phyloP scores from a whole-genome alignment of 2,797 vertebrate genomes.

The Mus minutoides region DNA sequence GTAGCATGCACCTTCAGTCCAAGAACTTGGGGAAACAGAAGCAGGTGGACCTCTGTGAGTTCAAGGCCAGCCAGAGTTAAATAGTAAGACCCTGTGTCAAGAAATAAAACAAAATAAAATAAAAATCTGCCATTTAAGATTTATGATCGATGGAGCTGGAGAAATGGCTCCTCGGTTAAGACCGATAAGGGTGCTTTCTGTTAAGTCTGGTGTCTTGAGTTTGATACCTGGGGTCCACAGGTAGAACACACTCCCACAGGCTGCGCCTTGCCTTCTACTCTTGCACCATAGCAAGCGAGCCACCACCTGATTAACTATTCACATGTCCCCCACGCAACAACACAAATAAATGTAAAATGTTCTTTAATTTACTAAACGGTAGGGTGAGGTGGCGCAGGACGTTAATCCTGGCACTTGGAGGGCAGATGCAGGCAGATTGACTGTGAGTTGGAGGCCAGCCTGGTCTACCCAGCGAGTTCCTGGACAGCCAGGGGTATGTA shows the following conservation, averaged over 20 bases:
- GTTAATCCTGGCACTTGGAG: background rate
- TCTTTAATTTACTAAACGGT: background rate
- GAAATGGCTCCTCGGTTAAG: background rate
- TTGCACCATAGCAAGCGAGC: background rate
- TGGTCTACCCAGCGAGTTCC: background rate
- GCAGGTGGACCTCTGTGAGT: background rate
- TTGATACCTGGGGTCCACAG: background rate
- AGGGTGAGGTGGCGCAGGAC: background rate
- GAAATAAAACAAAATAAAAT: background rate
- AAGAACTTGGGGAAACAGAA: background rate
- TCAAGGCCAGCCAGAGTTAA: background rate
- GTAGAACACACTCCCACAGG: background rate
- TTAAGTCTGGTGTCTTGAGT: background rate
- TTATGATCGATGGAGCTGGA: background rate
- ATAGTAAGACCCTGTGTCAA: background rate
- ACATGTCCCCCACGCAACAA: background rate
- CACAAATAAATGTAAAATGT: background rate
- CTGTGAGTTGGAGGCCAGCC: background rate
- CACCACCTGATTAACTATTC: background rate
- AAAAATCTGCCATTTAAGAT: background rate
- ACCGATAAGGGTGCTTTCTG: background rate
- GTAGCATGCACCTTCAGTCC: background rate
- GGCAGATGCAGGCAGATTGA: background rate
- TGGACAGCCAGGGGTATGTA: background rate
- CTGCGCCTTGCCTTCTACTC: background rate